Percentiles rank a stretch among this genome's conserved stretches.
phyloP scores from a whole-genome alignment of 2,888 invertebrate genomes.

The Parthenolecanium corni region DNA sequence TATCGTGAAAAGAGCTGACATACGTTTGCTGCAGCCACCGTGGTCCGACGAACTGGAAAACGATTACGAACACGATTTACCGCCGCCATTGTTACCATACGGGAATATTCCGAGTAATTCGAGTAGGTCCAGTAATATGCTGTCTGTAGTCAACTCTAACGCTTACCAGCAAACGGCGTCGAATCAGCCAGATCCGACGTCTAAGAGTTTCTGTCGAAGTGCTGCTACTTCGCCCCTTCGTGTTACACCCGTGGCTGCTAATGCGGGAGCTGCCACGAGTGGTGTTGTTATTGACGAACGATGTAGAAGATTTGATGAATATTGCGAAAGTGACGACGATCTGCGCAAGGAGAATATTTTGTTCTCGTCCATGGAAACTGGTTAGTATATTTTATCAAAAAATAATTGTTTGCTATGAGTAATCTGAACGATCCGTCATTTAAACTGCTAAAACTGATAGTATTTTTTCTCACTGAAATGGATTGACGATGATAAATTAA shows the following conservation, averaged over 20 bases:
- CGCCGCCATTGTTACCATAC: constrained; percentile 28
- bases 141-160: background rate
- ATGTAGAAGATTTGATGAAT: constrained; percentile 53
- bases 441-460: too few relatives aligned
- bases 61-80: constrained; percentile 31
- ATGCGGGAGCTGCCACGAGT: constrained; percentile 45
- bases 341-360: constrained; percentile 73
- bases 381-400: constrained; percentile 42
- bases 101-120: constrained; percentile 13
- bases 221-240: constrained; percentile 48
- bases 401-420: too few relatives aligned
- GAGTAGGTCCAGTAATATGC: background rate
- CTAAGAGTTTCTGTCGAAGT: constrained; percentile 40
- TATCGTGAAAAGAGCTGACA: constrained; percentile 76
- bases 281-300: constrained; percentile 47
- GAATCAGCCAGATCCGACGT: background rate
- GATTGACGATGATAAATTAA: too few relatives aligned
- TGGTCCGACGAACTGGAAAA: constrained; percentile 86
- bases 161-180: constrained; percentile 35
- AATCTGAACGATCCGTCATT: too few relatives aligned
- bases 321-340: constrained; percentile 82
- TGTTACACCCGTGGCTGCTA: constrained; percentile 39
- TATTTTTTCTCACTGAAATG: too few relatives aligned
- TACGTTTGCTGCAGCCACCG: constrained; percentile 80
- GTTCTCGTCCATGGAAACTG: constrained; percentile 58